Percentiles rank a stretch among this genome's conserved stretches.
These are phyloP conservation scores for Trypoxylus dichotomus DNA, from an alignment of 1,140 invertebrate genomes.

Conservation along the genomic window DNA sequence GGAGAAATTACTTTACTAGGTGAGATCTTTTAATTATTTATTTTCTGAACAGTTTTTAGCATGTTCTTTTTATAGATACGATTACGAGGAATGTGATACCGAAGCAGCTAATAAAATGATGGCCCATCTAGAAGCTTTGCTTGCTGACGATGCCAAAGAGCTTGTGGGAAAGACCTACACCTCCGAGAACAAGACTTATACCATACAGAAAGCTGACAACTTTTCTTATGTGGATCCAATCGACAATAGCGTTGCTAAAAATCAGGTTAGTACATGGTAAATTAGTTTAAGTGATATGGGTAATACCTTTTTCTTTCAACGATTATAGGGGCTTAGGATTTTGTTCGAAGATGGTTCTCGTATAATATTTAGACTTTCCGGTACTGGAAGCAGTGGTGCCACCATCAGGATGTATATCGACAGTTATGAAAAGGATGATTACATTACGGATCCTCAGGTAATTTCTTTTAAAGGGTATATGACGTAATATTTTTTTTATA, in stretches of 20 bases:
- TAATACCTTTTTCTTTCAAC: not conserved
- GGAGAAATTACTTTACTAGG: slow-evolving; percentile 91
- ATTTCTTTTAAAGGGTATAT: not conserved
- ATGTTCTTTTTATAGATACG: slow-evolving; percentile 67
- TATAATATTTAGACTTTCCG: slow-evolving; percentile 91
- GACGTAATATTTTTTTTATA: not conserved
- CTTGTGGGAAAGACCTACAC: slow-evolving; percentile 70
- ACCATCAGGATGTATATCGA: slow-evolving; percentile 95
- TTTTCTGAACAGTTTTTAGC: not conserved
- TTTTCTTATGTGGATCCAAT: slow-evolving; percentile 94
- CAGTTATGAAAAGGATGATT: slow-evolving; percentile 78
- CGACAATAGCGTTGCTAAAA: slow-evolving; percentile 85
- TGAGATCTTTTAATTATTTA: slow-evolving; percentile 59
- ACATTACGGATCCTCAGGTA: slow-evolving; percentile 73
- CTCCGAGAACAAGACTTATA: slow-evolving; percentile 69
- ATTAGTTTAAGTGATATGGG: not conserved
- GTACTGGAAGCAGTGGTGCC: slow-evolving; percentile 96
- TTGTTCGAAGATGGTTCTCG: slow-evolving; percentile 93
- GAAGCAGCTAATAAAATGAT: slow-evolving; percentile 89
- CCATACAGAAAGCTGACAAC: slow-evolving; percentile 80
- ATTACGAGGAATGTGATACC: slow-evolving; percentile 94
- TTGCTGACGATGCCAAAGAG: slow-evolving; percentile 58
- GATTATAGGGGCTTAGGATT: slow-evolving; percentile 82
- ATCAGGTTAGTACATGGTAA: slow-evolving; percentile 68
- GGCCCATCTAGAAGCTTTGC: slow-evolving; percentile 68